Evolutionary conservation across 2,113 vertebrate species (phyloP).

Genomic region (Miniopterus natalensis): DNA sequence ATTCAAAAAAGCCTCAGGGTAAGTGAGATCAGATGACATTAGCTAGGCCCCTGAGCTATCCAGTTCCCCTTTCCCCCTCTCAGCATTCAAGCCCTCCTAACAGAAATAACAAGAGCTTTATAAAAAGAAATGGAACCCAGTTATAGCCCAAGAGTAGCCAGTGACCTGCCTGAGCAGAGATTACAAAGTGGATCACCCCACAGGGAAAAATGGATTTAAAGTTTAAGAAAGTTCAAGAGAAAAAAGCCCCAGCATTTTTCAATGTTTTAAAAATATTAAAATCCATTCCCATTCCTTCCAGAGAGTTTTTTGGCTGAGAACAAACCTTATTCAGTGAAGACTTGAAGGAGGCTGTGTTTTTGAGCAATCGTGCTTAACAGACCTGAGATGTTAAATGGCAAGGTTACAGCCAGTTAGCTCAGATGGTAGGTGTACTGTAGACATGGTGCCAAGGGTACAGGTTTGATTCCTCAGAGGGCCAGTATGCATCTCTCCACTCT

Average conservation of each 20-base stretch:
- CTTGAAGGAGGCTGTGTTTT: constrained; percentile 64
- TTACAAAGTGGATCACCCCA: constrained; percentile 46
- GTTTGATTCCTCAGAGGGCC: constrained; percentile 19
- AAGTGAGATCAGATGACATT: constrained; percentile 76
- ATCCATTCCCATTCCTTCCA: constrained; percentile 49
- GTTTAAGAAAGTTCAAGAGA: constrained; percentile 22
- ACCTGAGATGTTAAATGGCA: constrained; percentile 47
- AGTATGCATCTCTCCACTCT: constrained; percentile 26
- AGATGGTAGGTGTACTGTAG: constrained; percentile 19
- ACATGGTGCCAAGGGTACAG: constrained; percentile 18
- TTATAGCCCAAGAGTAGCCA: constrained; percentile 28
- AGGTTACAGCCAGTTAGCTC: neutral
- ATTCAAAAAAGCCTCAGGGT: constrained; percentile 74
- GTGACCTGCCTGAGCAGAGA: constrained; percentile 19
- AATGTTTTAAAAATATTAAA: constrained; percentile 62
- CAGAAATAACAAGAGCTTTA: constrained; percentile 76
- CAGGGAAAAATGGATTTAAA: constrained; percentile 28
- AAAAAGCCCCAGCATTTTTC: neutral
- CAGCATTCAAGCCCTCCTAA: constrained; percentile 63
- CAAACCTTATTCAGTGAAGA: constrained; percentile 62
- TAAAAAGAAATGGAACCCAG: constrained; percentile 76
- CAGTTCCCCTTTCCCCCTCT: constrained; percentile 75
- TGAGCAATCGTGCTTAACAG: constrained; percentile 65
- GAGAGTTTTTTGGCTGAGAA: constrained; percentile 48
- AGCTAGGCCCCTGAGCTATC: constrained; percentile 79